Conservation (phyloP, 2,888 invertebrate genomes). For the Cosmopolites sordidus region DNA sequence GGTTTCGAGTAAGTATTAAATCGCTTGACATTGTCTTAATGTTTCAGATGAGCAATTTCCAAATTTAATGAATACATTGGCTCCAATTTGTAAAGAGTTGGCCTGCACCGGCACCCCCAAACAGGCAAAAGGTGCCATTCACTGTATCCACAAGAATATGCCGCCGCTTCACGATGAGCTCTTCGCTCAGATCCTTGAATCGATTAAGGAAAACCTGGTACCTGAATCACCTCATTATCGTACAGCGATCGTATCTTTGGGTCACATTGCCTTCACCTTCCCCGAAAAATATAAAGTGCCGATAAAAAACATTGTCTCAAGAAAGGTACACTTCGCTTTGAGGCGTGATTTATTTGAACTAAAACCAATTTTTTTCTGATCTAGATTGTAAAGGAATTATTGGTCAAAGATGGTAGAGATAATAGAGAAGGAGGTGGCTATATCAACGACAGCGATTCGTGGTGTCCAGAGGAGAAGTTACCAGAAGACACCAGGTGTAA, state of each 20-base stretch:
- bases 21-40: too few species aligned
- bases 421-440: conserved; percentile 45
- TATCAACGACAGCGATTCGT: conserved; percentile 45
- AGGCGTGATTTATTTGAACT: neutral
- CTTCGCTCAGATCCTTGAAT: conserved; percentile 80
- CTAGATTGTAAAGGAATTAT: conserved; percentile 87
- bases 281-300: conserved; percentile 85
- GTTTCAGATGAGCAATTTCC: conserved; percentile 74
- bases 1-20: too few species aligned
- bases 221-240: conserved; percentile 78
- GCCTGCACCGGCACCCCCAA: conserved; percentile 87
- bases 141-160: conserved; percentile 86
- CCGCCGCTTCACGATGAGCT: conserved; percentile 66
- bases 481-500: conserved; percentile 90
- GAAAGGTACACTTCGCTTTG: conserved; percentile 57
- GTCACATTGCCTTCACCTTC: conserved; percentile 90
- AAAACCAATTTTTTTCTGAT: neutral
- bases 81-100: conserved; percentile 83
- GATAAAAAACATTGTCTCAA: conserved; percentile 91
- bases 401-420: conserved; percentile 70
- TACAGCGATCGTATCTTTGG: conserved; percentile 90
- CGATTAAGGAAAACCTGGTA: conserved; percentile 68
- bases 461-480: conserved; percentile 83
- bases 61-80: conserved; percentile 69
- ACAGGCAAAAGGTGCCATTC: conserved; percentile 94